Conservation (phyloP, 2,113 vertebrate genomes). For the Cheilinus undulatus region DNA sequence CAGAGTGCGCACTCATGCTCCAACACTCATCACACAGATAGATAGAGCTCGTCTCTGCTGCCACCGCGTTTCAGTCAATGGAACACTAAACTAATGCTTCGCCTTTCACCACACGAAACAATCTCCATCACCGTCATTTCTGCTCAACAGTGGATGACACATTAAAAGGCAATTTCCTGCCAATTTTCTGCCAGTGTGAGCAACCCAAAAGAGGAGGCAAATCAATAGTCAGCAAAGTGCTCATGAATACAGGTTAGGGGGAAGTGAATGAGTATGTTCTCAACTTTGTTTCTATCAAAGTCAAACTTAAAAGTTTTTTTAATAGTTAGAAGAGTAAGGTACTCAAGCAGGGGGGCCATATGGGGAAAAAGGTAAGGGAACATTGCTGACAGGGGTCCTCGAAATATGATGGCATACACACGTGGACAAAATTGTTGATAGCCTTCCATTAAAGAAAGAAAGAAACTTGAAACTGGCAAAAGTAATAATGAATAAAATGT, state of each 20-base stretch:
- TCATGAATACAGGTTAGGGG: slow-evolving; percentile 23
- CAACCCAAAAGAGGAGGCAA: slow-evolving; percentile 37
- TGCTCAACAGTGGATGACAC: slow-evolving; percentile 48
- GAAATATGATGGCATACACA: too few relatives aligned
- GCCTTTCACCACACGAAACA: slow-evolving; percentile 60
- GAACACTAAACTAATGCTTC: slow-evolving; percentile 60
- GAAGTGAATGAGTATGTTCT: slow-evolving; percentile 5
- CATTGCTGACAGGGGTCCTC: too few relatives aligned
- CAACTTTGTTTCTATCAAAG: slow-evolving; percentile 3
- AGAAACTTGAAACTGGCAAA: too few relatives aligned
- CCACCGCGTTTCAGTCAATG: slow-evolving; percentile 35
- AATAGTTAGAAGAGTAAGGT: too few relatives aligned
- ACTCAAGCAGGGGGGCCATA: too few relatives aligned
- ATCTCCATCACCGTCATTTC: slow-evolving; percentile 42
- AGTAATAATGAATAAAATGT: too few relatives aligned
- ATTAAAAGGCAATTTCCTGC: slow-evolving; percentile 81
- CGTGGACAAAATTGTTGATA: too few relatives aligned
- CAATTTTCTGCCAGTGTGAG: slow-evolving; percentile 62
- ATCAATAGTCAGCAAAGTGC: slow-evolving; percentile 73
- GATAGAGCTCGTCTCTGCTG: slow-evolving; percentile 8
- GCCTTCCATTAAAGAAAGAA: too few relatives aligned
- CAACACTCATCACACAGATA: slow-evolving; percentile 31
- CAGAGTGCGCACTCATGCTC: slow-evolving; percentile 72
- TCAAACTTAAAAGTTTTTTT: not conserved
- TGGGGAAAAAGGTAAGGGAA: too few relatives aligned